These are phyloP conservation scores for Microplitis deprimator DNA, from an alignment of 2,888 invertebrate genomes.

Conservation along the genomic window DNA sequence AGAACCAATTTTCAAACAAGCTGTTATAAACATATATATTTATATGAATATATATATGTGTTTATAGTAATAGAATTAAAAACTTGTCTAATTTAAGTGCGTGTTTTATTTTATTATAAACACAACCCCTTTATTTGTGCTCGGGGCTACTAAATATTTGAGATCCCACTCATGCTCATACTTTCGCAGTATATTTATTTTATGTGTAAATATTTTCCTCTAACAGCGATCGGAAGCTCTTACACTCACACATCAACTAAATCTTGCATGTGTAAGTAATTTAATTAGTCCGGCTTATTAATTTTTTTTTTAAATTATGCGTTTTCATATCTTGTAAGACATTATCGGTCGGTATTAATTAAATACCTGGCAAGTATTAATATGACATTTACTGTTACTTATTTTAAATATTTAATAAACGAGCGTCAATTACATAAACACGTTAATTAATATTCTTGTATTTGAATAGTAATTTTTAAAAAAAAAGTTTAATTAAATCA, in stretches of 20 bases:
- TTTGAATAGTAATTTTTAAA: background rate
- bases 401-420: background rate
- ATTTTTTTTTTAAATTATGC: too few species aligned
- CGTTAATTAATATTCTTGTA: background rate
- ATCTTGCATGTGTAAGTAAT: too few species aligned
- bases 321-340: too few species aligned
- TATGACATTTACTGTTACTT: too few species aligned
- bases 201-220: background rate
- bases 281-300: too few species aligned
- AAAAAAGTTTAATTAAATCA: background rate
- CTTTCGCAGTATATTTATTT: background rate
- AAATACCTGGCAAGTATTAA: too few species aligned
- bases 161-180: background rate
- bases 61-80: background rate
- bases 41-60: background rate
- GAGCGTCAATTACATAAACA: background rate
- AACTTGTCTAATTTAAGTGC: background rate
- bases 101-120: background rate
- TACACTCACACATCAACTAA: too few species aligned
- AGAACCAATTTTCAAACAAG: background rate
- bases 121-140: background rate
- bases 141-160: background rate
- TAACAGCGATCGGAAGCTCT: too few species aligned
- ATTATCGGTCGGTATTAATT: too few species aligned
- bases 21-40: background rate